Conservation (phyloP, 2,113 vertebrate genomes). For the Poeciliopsis prolifica region DNA sequence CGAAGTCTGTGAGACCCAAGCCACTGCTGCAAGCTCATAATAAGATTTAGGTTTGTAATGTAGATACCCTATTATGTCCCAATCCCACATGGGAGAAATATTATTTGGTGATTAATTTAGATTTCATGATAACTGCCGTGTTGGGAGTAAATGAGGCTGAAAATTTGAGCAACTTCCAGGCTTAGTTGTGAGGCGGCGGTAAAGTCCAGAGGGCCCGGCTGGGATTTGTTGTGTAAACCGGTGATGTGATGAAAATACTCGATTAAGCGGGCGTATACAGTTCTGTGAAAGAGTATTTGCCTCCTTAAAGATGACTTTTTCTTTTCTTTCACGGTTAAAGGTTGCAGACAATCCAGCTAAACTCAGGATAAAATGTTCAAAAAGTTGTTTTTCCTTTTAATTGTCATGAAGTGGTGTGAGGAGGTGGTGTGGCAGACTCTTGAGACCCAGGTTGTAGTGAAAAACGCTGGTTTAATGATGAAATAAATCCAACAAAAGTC, state of each 20-base stretch:
- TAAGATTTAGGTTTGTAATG: slow-evolving; percentile 65
- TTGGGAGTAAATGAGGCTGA: slow-evolving; percentile 33
- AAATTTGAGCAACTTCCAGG: slow-evolving; percentile 16
- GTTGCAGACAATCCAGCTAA: neutral
- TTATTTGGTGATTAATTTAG: slow-evolving; percentile 36
- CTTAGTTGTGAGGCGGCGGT: neutral
- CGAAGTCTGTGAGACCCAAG: slow-evolving; percentile 43
- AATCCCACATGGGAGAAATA: slow-evolving; percentile 42
- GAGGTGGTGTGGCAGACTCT: no score
- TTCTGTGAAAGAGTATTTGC: neutral
- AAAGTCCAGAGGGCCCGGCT: neutral
- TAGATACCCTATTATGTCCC: slow-evolving; percentile 60
- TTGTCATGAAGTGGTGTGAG: no score
- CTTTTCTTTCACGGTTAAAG: neutral
- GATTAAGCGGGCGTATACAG: neutral
- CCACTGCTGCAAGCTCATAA: slow-evolving; percentile 60
- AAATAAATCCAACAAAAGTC: no score
- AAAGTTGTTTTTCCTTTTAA: neutral
- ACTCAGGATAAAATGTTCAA: neutral
- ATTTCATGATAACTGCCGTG: slow-evolving; percentile 45
- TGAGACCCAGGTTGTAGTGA: no score
- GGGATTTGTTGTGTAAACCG: neutral
- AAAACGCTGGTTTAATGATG: no score
- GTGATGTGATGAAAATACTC: neutral
- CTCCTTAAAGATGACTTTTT: neutral